These are phyloP conservation scores for Falcaria lacertinaria DNA, from an alignment of 2,888 invertebrate species.

Conservation along the genomic window DNA sequence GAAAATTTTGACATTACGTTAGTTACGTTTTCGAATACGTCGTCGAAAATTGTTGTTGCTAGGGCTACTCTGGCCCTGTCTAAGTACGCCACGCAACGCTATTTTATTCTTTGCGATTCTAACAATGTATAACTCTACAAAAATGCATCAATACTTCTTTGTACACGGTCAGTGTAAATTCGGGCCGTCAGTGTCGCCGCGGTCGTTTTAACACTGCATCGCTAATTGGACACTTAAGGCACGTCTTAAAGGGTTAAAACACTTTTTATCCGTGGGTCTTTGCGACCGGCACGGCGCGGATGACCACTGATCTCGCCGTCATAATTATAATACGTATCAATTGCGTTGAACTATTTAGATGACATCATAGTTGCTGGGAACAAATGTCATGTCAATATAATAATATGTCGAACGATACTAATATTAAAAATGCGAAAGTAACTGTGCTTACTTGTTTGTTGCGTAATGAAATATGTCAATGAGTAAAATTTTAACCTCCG, in stretches of 20 bases:
- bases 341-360: background rate
- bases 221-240: constrained; percentile 76
- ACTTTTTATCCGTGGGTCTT: constrained; percentile 62
- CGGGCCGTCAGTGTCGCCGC: constrained; percentile 68
- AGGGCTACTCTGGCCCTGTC: too few species aligned
- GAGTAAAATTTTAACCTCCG: too few species aligned
- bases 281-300: constrained; percentile 47
- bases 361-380: too few species aligned
- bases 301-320: constrained; percentile 31
- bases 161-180: constrained; percentile 66
- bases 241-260: constrained; percentile 56
- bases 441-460: too few species aligned
- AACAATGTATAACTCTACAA: constrained; percentile 23
- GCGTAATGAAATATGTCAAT: too few species aligned
- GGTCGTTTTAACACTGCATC: constrained; percentile 72
- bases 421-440: too few species aligned
- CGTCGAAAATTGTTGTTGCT: too few species aligned
- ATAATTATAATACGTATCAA: constrained; percentile 5
- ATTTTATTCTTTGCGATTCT: constrained; percentile 19
- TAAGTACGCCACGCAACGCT: too few species aligned
- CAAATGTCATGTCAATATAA: too few species aligned
- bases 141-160: constrained; percentile 67
- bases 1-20: too few species aligned
- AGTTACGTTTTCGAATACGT: too few species aligned
- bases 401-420: background rate